Evolutionary conservation across 1,140 invertebrate species (phyloP).

Genomic region (Theocolax elegans): DNA sequence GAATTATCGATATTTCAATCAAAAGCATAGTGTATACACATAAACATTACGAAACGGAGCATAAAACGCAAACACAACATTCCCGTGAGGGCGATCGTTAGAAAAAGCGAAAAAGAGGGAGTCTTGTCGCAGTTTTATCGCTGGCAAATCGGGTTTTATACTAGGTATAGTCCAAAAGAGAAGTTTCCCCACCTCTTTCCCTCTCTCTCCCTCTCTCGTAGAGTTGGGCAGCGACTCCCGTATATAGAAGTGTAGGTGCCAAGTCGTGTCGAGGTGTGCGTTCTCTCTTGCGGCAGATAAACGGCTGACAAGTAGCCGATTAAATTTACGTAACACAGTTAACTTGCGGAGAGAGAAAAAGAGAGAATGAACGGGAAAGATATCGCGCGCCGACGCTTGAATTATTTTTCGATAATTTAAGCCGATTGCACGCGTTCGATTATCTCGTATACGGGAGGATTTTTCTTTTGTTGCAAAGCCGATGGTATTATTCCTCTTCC

Average conservation of each 20-base stretch:
- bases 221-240: neutral
- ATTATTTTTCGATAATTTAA: conserved; percentile 58
- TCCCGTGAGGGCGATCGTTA: too few relatives aligned
- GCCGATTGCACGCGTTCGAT: conserved; percentile 44
- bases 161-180: conserved; percentile 12
- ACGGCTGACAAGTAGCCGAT: conserved; percentile 56
- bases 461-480: too few relatives aligned
- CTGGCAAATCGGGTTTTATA: conserved; percentile 20
- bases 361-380: neutral
- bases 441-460: too few relatives aligned
- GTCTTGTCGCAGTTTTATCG: conserved; percentile 36
- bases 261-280: conserved; percentile 8
- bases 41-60: too few relatives aligned
- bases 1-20: too few relatives aligned
- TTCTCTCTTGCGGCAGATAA: neutral
- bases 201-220: too few relatives aligned
- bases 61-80: too few relatives aligned
- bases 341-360: neutral
- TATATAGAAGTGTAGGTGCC: conserved; percentile 5
- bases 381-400: conserved; percentile 43
- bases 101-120: too few relatives aligned
- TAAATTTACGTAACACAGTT: conserved; percentile 59
- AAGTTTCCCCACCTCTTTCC: conserved; percentile 32
- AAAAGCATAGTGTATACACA: too few relatives aligned
- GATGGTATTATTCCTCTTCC: too few relatives aligned